A percentile compares a stretch with the other conserved stretches of the same genome.
Conservation (phyloP, 2,888 invertebrate species). For the Diloba caeruleocephala region DNA sequence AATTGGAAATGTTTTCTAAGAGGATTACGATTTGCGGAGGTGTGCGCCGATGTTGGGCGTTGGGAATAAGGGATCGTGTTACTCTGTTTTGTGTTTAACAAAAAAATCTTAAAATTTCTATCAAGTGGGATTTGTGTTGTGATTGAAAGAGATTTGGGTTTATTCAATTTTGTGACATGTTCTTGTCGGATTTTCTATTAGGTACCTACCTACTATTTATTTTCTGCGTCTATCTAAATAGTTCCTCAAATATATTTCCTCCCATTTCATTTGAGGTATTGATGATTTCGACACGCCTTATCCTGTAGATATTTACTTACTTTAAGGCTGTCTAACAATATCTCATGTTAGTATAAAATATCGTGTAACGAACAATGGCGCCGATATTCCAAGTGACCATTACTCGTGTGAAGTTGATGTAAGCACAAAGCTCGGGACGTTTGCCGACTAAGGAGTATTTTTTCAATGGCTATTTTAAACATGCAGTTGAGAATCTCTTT, state of each 20-base stretch:
- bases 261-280: conserved; percentile 5
- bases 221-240: not conserved
- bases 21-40: conserved; percentile 89
- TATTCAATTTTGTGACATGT: conserved; percentile 17
- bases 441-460: conserved; percentile 55
- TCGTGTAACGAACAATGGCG: conserved; percentile 68
- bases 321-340: conserved; percentile 47
- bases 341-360: conserved; percentile 57
- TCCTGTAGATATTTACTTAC: conserved; percentile 47
- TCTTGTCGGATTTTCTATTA: conserved; percentile 12
- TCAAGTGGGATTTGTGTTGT: conserved; percentile 59
- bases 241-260: conserved; percentile 5
- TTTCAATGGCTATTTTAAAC: conserved; percentile 38
- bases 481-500: conserved; percentile 30
- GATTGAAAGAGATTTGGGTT: conserved; percentile 43
- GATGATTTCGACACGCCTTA: conserved; percentile 44
- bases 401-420: conserved; percentile 66
- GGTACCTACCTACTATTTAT: not conserved
- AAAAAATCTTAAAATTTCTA: conserved; percentile 67
- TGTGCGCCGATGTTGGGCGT: conserved; percentile 75
- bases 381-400: conserved; percentile 71
- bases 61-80: conserved; percentile 80
- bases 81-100: conserved; percentile 77
- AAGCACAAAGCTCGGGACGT: conserved; percentile 64
- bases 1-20: conserved; percentile 90